Percentiles rank a stretch among this genome's conserved stretches.
Evolutionary conservation across 2,113 vertebrate species (phyloP).

Genomic region (Ophthalmolycus amberensis): DNA sequence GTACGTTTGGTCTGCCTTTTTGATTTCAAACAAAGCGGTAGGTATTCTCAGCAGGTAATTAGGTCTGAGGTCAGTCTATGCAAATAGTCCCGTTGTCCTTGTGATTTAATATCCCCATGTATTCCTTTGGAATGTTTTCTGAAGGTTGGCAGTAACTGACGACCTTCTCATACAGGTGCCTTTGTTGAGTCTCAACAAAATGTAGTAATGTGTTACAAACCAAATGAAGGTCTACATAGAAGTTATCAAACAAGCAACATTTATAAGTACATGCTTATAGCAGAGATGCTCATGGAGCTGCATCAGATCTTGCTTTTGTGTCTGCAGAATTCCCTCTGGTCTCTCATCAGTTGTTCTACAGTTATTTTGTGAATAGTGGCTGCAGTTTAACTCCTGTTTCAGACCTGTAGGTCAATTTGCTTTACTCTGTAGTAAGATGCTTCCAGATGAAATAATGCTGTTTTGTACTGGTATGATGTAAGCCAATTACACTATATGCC

Average conservation of each 20-base stretch:
- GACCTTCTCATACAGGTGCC: conserved; percentile 5
- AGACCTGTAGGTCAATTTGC: conserved; percentile 7
- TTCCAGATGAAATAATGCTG: conserved; percentile 20
- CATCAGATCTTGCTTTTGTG: conserved; percentile 11
- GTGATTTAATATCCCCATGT: not conserved
- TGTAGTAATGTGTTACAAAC: conserved; percentile 21
- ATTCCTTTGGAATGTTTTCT: conserved; percentile 4
- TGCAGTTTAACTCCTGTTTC: conserved; percentile 7
- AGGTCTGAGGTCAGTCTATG: conserved; percentile 16
- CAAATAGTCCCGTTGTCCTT: not conserved
- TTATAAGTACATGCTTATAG: conserved; percentile 40
- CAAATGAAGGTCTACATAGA: conserved; percentile 66
- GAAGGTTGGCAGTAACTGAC: conserved; percentile 25
- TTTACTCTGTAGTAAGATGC: conserved; percentile 27
- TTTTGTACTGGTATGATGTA: conserved; percentile 33
- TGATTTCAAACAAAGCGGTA: not conserved
- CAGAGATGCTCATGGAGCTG: conserved; percentile 10
- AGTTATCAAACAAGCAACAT: conserved; percentile 35
- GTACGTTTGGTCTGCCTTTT: not conserved
- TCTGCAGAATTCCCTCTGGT: conserved; percentile 2
- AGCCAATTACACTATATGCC: conserved; percentile 15
- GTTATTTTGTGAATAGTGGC: conserved; percentile 12
- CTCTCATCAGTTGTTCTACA: not conserved
- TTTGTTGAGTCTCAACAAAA: conserved; percentile 32
- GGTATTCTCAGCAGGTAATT: not conserved